Conservation (phyloP, 2,113 vertebrate genomes). For the Lycocorax pyrrhopterus region DNA sequence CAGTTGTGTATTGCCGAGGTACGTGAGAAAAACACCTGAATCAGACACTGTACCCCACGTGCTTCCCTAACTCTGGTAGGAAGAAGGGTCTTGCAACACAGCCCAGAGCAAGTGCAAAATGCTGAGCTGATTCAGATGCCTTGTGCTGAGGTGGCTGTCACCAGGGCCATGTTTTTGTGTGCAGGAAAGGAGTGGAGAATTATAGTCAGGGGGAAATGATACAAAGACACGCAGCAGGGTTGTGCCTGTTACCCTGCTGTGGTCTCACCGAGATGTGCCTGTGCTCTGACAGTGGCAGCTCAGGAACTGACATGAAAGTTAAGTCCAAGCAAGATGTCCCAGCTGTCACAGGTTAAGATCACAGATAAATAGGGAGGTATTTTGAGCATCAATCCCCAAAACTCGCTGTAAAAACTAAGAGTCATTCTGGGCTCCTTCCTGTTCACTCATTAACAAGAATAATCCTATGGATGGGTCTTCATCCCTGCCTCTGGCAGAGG, state of each 20-base stretch:
- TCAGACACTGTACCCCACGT: not conserved
- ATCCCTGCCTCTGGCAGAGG: not conserved
- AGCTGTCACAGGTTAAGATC: not conserved
- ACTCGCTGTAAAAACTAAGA: not conserved
- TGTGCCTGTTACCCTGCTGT: rapidly evolving
- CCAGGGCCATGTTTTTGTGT: not conserved
- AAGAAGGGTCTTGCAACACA: not conserved
- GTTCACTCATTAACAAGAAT: not conserved
- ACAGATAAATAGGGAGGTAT: rapidly evolving
- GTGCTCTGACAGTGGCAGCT: not conserved
- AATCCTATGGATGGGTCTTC: not conserved
- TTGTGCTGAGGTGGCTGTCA: not conserved
- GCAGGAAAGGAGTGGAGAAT: not conserved
- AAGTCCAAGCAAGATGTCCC: not conserved
- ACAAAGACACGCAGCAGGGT: rapidly evolving
- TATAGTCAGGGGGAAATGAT: not conserved
- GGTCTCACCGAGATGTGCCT: rapidly evolving
- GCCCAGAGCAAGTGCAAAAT: not conserved
- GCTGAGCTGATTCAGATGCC: not conserved
- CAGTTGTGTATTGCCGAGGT: not conserved
- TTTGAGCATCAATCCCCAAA: not conserved
- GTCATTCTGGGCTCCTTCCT: not conserved
- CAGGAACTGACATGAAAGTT: not conserved
- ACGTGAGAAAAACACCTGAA: not conserved
- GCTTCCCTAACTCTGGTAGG: not conserved